Conservation (phyloP, 2,113 vertebrate genomes). For the Ariopsis seemanni region DNA sequence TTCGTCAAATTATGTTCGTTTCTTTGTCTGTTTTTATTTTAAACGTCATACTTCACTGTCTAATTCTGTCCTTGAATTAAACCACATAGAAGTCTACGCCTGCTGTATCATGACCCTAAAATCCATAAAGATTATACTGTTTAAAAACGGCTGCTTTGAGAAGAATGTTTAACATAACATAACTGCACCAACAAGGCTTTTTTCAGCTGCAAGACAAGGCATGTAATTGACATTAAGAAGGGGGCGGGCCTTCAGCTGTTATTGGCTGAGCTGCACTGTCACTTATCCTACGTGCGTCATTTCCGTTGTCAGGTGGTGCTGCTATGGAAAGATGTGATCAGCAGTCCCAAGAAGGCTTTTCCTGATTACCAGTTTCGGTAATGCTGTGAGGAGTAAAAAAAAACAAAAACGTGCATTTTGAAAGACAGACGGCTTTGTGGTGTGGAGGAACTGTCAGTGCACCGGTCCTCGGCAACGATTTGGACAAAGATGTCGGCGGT, state of each 20-base stretch:
- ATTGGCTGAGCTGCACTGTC: constrained; percentile 67
- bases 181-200: neutral
- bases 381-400: constrained; percentile 52
- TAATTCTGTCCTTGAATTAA: neutral
- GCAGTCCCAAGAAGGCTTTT: constrained; percentile 73
- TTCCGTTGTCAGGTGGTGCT: constrained; percentile 85
- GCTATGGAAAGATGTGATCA: constrained; percentile 85
- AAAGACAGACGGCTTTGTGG: constrained; percentile 41
- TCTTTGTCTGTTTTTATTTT: neutral
- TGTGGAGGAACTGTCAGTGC: constrained; percentile 44
- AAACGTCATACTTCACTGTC: neutral
- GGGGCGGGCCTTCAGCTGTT: constrained; percentile 1
- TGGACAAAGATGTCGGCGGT: constrained; percentile 65
- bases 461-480: constrained; percentile 49
- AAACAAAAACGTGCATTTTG: constrained; percentile 48
- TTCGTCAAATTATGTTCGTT: neutral
- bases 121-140: neutral
- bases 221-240: constrained; percentile 8
- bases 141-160: neutral
- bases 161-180: neutral
- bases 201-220: neutral
- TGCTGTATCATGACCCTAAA: neutral
- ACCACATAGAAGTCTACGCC: neutral
- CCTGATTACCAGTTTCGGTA: constrained; percentile 73
- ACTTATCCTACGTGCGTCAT: constrained; percentile 75